A percentile compares a stretch with the other conserved stretches of the same genome.
phyloP scores from a whole-genome alignment of 2,888 invertebrate species.

The Crematogaster levior region DNA sequence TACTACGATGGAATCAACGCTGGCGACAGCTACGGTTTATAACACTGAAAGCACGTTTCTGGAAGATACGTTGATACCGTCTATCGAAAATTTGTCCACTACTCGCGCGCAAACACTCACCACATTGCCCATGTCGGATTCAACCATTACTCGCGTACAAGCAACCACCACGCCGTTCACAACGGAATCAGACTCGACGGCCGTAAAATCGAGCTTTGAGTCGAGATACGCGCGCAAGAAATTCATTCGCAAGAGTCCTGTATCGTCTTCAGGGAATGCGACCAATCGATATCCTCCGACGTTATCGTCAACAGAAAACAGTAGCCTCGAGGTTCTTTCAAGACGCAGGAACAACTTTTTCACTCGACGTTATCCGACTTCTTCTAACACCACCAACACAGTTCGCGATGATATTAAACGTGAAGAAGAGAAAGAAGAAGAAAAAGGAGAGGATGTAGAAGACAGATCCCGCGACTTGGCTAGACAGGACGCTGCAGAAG shows the following conservation, averaged over 20 bases:
- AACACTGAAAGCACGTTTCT: constrained; percentile 18
- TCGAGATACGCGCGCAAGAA: constrained; percentile 75
- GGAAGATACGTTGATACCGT: constrained; percentile 21
- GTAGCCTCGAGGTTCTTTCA: constrained; percentile 54
- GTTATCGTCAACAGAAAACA: constrained; percentile 51
- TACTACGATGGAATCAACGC: constrained; percentile 37
- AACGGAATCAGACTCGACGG: neutral
- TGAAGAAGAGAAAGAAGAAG: constrained; percentile 18
- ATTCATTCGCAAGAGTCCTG: constrained; percentile 76
- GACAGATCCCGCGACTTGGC: neutral
- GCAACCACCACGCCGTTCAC: neutral
- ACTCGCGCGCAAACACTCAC: neutral
- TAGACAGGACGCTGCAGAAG: constrained; percentile 15
- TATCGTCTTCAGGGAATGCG: constrained; percentile 43
- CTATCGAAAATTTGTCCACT: neutral
- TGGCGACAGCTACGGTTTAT: constrained; percentile 21
- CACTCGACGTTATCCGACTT: constrained; percentile 75
- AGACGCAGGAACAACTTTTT: constrained; percentile 78
- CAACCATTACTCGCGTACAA: neutral
- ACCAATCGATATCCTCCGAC: neutral
- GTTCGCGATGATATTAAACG: constrained; percentile 37
- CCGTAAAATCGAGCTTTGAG: constrained; percentile 31
- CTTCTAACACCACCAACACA: constrained; percentile 65
- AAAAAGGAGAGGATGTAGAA: neutral
- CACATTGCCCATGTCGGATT: neutral